Evolutionary conservation across 1,140 invertebrate genomes (phyloP).

Genomic region (Danaus melanippus): DNA sequence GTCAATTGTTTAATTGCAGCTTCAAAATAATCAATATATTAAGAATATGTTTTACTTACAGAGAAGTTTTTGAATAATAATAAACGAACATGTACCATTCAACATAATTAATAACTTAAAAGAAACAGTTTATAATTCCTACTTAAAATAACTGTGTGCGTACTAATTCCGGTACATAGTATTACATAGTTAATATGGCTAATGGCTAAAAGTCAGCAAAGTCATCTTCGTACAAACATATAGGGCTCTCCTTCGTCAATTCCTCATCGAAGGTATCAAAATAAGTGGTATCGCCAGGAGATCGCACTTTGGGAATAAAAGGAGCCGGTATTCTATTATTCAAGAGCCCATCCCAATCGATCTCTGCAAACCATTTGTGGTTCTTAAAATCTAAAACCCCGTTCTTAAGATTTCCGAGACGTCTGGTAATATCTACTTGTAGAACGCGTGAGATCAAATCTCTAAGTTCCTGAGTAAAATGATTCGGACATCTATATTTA

Average conservation of each 20-base stretch:
- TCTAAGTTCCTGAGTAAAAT: constrained; percentile 83
- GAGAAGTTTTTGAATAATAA: constrained; percentile 1
- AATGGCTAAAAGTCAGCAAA: constrained; percentile 65
- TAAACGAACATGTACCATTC: too few relatives aligned
- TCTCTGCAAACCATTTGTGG: constrained; percentile 80
- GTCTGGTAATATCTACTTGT: constrained; percentile 87
- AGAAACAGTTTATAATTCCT: constrained; percentile 11
- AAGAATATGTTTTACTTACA: too few relatives aligned
- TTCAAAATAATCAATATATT: too few relatives aligned
- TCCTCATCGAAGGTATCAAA: constrained; percentile 81
- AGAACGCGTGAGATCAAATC: constrained; percentile 89
- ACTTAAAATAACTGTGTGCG: constrained; percentile 12
- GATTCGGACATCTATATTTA: constrained; percentile 79
- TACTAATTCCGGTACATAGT: constrained; percentile 3
- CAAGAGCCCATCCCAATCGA: constrained; percentile 89
- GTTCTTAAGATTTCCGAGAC: constrained; percentile 90
- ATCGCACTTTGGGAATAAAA: constrained; percentile 82
- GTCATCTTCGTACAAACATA: constrained; percentile 62
- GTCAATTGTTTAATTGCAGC: constrained; percentile 2
- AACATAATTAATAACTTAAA: constrained; percentile 19
- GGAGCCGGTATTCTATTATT: constrained; percentile 83
- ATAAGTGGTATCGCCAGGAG: constrained; percentile 83
- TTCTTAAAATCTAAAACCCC: constrained; percentile 80
- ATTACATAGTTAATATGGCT: constrained; percentile 17
- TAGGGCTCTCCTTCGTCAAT: constrained; percentile 50